Percentiles rank a stretch among this genome's conserved stretches.
Conservation (phyloP, 23 tunicate genomes). For the Diplosoma virens region DNA sequence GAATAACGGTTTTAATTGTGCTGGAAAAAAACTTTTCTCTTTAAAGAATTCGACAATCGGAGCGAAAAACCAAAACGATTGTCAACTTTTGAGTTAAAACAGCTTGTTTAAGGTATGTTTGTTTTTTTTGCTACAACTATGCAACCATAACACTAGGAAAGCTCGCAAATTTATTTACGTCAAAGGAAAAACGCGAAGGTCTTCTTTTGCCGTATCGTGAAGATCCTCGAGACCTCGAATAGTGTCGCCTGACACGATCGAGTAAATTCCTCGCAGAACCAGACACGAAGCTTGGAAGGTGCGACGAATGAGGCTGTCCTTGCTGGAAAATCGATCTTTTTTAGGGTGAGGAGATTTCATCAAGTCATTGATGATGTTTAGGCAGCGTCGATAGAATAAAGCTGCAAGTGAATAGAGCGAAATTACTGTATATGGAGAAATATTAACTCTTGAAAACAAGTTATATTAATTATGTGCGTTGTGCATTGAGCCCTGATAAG, state of each 20-base stretch:
- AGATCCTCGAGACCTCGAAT: slow-evolving; percentile 57
- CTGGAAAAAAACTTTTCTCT: slow-evolving; percentile 28
- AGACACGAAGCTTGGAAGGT: slow-evolving; percentile 52
- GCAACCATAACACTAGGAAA: too few species aligned
- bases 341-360: neutral
- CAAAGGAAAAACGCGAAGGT: slow-evolving; percentile 60
- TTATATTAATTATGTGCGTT: too few species aligned
- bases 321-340: neutral
- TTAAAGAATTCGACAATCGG: neutral
- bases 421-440: too few species aligned
- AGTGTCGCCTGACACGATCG: slow-evolving; percentile 20
- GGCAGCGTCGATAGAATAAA: slow-evolving; percentile 66
- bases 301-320: neutral
- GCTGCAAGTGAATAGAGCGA: slow-evolving; percentile 28
- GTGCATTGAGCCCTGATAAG: too few species aligned
- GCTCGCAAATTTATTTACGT: too few species aligned
- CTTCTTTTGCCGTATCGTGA: slow-evolving; percentile 73
- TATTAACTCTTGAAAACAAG: too few species aligned
- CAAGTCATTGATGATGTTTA: slow-evolving; percentile 12
- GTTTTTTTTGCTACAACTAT: too few species aligned
- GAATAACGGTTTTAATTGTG: slow-evolving; percentile 18
- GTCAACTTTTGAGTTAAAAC: too few species aligned
- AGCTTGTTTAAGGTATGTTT: too few species aligned
- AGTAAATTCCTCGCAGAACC: slow-evolving; percentile 51
- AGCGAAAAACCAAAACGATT: too few species aligned